A percentile compares a stretch with the other conserved stretches of the same genome.
phyloP scores from a whole-genome alignment of 1,140 invertebrate species.

The Drosophila bipectinata region DNA sequence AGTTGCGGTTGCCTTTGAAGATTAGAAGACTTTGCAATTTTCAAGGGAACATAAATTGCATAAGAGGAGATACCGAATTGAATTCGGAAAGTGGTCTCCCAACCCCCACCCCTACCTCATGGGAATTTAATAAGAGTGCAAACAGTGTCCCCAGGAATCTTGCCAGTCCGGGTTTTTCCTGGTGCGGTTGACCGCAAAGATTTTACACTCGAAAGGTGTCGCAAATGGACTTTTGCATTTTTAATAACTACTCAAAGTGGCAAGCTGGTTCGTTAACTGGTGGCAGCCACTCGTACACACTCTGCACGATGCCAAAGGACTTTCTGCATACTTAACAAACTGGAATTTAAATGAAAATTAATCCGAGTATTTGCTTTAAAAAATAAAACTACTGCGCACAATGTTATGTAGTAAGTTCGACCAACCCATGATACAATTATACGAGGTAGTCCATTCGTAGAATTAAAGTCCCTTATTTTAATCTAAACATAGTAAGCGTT shows the following conservation, averaged over 20 bases:
- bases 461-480: too few relatives aligned
- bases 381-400: conserved; percentile 32
- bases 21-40: conserved; percentile 54
- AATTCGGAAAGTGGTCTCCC: conserved; percentile 20
- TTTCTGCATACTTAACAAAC: conserved; percentile 68
- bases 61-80: conserved; percentile 39
- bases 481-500: too few relatives aligned
- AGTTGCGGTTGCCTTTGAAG: conserved; percentile 64
- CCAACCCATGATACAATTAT: too few relatives aligned
- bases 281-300: conserved; percentile 14
- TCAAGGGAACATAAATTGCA: conserved; percentile 53
- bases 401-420: conserved; percentile 3
- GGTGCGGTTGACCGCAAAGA: conserved; percentile 49
- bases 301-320: conserved; percentile 19
- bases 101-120: background rate
- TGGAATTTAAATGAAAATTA: conserved; percentile 76
- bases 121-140: conserved; percentile 21
- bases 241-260: conserved; percentile 63
- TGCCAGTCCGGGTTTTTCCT: background rate
- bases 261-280: conserved; percentile 45
- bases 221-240: conserved; percentile 59
- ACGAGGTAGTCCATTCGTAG: too few relatives aligned
- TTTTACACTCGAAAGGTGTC: conserved; percentile 56
- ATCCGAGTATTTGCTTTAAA: conserved; percentile 54
- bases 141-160: conserved; percentile 12